Percentiles rank a stretch among this genome's conserved stretches.
These are phyloP conservation scores for Antheraea pernyi DNA, from an alignment of 1,140 invertebrate species.

Conservation along the genomic window DNA sequence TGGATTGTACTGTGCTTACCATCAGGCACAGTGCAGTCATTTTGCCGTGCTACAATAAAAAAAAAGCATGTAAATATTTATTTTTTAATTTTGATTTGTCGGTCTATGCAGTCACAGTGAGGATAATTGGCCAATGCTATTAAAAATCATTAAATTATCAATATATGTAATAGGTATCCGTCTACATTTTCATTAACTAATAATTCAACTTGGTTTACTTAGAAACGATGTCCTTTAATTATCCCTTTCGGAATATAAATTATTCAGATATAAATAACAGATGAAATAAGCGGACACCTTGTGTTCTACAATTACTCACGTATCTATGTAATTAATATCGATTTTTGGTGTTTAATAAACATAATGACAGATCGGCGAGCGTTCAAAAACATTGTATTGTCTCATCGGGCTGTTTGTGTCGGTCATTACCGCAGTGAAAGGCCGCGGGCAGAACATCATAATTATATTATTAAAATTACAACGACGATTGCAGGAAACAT, in stretches of 20 bases:
- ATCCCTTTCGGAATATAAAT: neutral
- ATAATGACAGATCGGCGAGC: constrained; percentile 28
- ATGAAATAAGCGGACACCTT: neutral
- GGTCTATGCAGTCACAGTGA: too few species aligned
- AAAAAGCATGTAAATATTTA: too few species aligned
- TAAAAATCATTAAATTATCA: neutral
- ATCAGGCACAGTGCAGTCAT: too few species aligned
- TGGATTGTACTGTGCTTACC: too few species aligned
- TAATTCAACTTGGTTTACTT: neutral
- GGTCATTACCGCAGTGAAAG: constrained; percentile 49
- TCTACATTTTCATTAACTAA: neutral
- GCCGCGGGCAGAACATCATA: constrained; percentile 57
- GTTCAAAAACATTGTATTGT: constrained; percentile 29
- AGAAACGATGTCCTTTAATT: neutral
- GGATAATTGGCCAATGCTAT: neutral
- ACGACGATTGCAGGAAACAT: constrained; percentile 74
- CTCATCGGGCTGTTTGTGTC: constrained; percentile 31
- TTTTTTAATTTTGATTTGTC: too few species aligned
- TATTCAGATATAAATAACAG: neutral
- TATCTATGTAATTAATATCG: constrained; percentile 7
- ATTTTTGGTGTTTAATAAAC: constrained; percentile 19
- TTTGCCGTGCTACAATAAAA: too few species aligned
- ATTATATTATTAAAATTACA: constrained; percentile 76
- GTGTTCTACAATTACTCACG: neutral
- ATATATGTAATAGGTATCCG: neutral